These are phyloP conservation scores for Erythrocercus mccallii DNA, from an alignment of 2,113 vertebrate species.

Conservation along the genomic window DNA sequence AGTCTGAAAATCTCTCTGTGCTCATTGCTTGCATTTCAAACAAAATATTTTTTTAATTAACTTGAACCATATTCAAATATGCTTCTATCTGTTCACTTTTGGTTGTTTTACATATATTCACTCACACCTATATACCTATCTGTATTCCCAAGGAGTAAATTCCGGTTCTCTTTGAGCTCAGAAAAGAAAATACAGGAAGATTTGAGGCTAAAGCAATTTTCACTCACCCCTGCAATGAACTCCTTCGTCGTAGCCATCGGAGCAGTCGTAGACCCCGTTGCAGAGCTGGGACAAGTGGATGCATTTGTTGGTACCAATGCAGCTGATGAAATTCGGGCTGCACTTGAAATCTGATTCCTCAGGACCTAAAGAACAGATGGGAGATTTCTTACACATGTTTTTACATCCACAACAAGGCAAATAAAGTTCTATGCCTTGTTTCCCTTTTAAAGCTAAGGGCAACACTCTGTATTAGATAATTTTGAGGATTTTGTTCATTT, in stretches of 20 bases:
- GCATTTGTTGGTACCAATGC: conserved; percentile 84
- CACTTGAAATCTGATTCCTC: conserved; percentile 84
- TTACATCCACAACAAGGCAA: background rate
- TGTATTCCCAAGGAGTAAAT: background rate
- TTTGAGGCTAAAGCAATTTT: background rate
- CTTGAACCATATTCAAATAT: background rate
- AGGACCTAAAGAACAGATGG: conserved; percentile 74
- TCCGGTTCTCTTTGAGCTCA: background rate
- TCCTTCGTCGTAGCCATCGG: conserved; percentile 90
- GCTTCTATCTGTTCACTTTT: background rate
- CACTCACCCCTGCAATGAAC: conserved; percentile 90
- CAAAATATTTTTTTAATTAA: background rate
- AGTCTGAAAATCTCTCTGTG: background rate
- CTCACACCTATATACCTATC: background rate
- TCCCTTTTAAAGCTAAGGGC: background rate
- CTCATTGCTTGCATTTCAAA: background rate
- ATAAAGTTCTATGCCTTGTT: background rate
- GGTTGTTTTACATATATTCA: background rate
- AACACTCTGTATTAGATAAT: background rate
- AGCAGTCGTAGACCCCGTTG: conserved; percentile 87
- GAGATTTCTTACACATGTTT: background rate
- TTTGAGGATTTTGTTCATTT: background rate
- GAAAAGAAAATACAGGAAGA: background rate
- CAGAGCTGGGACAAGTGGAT: conserved; percentile 94
- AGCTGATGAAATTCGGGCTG: conserved; percentile 85